Conservation (phyloP, 1,140 invertebrate genomes). For the Heliconius hermathena region DNA sequence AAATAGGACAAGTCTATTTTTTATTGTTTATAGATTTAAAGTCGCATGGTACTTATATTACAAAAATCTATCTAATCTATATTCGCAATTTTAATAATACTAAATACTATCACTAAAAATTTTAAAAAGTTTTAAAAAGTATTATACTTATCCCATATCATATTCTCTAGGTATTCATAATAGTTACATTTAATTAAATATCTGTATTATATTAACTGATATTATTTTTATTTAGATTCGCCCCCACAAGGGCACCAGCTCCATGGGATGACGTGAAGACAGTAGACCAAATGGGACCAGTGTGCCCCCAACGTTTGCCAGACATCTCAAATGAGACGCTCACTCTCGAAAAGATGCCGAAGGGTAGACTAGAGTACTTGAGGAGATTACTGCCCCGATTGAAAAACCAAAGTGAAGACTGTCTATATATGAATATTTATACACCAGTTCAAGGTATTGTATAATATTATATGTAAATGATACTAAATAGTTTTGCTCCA, state of each 20-base stretch:
- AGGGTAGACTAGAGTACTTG: constrained; percentile 93
- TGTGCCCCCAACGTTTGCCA: constrained; percentile 94
- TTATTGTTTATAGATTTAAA: too few species aligned
- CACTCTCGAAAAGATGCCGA: constrained; percentile 92
- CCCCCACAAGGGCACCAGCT: constrained; percentile 92
- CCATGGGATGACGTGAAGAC: constrained; percentile 93
- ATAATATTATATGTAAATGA: neutral
- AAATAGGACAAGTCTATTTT: too few species aligned
- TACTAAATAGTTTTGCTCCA: neutral
- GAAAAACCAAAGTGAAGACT: constrained; percentile 97
- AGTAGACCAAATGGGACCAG: constrained; percentile 91
- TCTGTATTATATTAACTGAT: neutral
- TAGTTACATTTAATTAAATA: neutral
- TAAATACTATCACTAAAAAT: too few species aligned
- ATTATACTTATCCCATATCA: neutral
- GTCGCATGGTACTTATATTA: too few species aligned
- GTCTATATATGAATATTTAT: constrained; percentile 97
- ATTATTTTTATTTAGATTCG: constrained; percentile 85
- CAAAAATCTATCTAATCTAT: too few species aligned
- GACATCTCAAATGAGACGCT: constrained; percentile 93
- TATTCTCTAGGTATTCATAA: neutral
- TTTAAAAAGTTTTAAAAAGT: too few species aligned
- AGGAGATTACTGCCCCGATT: constrained; percentile 91
- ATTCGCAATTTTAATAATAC: too few species aligned
- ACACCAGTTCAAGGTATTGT: constrained; percentile 93